Base-by-base conservation (phyloP, 1,140 invertebrate species). In the Nilaparvata lugens region DNA sequence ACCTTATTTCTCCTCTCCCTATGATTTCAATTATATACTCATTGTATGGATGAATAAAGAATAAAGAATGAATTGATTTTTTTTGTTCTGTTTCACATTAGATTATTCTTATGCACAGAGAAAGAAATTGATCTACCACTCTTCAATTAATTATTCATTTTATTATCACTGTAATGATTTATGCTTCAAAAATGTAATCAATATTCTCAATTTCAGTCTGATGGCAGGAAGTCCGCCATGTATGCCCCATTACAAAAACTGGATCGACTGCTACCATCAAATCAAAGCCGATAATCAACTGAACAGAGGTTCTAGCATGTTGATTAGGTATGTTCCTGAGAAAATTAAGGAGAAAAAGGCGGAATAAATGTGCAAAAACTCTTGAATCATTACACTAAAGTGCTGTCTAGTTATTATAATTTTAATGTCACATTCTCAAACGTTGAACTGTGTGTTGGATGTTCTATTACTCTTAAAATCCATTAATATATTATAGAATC, bases 201-300 rank as follows among this genome's bases (percentile, higher is more conserved):
- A 40, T 61, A 54, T 68, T 62, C 65, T 63, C 58, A 40, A 76
- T 57, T 68, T 69, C 63, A 88, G 87, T 54, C 77, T 95, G 16
- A 74, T 75, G 63, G 89, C 89, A 35, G 89, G 89, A 23, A 75
- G 80, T 35, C 88, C 88, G 18, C 88, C 89, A 2, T 73, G 81
- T 13, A 93, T 93, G 89, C 88, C 89, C 35, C 72, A 81, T 19
- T 94, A 93, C 68, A 72, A 71, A 1, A 80, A 76, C 53, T 95
- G 90, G 91, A 70, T 83, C 2, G 78, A 87, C 59, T 95, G 92
- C 71, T 93, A 87, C 84, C 76, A 75, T 19, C 86, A 93, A 67
- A 73, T 96, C 35, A 76, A 83, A n/a, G 70, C 73, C 38, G 81
- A 79, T 21, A 84, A 87, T 58, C 86, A 92, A 68, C 76, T 92